These are phyloP conservation scores for Neosilurus mollespiculum DNA, from an alignment of 2,797 vertebrate genomes.

Conservation along the genomic window DNA sequence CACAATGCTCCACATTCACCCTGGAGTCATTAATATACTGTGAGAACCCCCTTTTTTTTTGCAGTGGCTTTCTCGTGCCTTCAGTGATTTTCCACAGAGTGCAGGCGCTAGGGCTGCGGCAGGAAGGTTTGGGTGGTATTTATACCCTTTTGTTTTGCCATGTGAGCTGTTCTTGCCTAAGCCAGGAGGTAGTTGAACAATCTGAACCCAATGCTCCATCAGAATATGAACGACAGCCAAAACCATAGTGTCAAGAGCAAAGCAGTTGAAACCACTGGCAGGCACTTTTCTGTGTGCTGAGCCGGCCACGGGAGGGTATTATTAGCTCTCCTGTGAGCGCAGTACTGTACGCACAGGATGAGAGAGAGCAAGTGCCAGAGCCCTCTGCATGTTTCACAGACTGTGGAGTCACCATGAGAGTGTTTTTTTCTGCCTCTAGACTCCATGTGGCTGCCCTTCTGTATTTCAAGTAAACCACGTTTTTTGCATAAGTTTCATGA, in stretches of 20 bases:
- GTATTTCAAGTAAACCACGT: constrained; percentile 49
- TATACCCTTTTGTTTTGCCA: constrained; percentile 68
- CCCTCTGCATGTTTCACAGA: constrained; percentile 55
- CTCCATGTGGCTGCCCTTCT: constrained; percentile 49
- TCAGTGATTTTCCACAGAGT: constrained; percentile 67
- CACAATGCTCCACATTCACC: constrained; percentile 57
- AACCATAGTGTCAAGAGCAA: constrained; percentile 63
- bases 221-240: constrained; percentile 65
- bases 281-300: constrained; percentile 58
- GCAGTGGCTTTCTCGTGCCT: constrained; percentile 66
- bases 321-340: constrained; percentile 55
- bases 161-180: constrained; percentile 58
- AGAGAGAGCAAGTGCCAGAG: constrained; percentile 42
- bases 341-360: constrained; percentile 53
- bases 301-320: constrained; percentile 57
- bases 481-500: constrained; percentile 49
- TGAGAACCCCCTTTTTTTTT: constrained; percentile 69
- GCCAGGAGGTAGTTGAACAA: constrained; percentile 62
- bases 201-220: constrained; percentile 64
- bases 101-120: constrained; percentile 53
- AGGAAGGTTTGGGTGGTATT: constrained; percentile 63
- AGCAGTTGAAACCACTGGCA: constrained; percentile 53
- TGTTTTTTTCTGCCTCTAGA: constrained; percentile 55
- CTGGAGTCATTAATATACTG: constrained; percentile 63
- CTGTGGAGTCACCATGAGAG: constrained; percentile 68